Conservation (phyloP, 2,888 invertebrate genomes). For the Cheilosia vulpina region DNA sequence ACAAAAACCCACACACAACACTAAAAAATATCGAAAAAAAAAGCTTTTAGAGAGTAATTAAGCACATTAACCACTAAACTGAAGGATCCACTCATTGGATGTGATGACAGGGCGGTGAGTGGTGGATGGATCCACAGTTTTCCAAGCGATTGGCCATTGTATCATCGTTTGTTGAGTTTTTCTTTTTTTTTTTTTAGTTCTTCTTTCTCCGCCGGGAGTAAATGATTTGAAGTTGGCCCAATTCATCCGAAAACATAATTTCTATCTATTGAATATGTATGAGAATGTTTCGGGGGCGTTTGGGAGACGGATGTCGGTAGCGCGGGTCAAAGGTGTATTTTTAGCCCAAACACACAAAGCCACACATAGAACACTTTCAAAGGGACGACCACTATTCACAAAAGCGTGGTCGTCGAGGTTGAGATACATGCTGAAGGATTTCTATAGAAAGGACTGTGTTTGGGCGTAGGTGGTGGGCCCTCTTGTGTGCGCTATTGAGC, state of each 20-base stretch:
- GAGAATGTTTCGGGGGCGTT: not conserved
- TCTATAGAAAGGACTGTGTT: not conserved
- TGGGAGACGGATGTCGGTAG: not conserved
- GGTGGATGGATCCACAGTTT: slow-evolving; percentile 41
- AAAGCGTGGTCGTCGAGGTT: not conserved
- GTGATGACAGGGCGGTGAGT: slow-evolving; percentile 38
- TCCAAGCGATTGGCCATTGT: slow-evolving; percentile 61
- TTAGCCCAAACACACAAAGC: slow-evolving; percentile 3
- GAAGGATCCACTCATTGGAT: slow-evolving; percentile 53
- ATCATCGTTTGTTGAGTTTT: slow-evolving; percentile 5
- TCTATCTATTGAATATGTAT: slow-evolving; percentile 46
- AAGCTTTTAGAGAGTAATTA: slow-evolving; percentile 53
- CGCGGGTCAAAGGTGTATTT: slow-evolving; percentile 6
- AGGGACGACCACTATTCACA: not conserved
- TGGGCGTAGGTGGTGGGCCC: not conserved
- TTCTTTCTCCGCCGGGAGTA: slow-evolving; percentile 9
- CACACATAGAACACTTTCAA: not conserved
- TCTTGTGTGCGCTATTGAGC: slow-evolving; percentile 18
- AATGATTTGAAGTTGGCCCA: slow-evolving; percentile 49
- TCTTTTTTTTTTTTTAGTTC: too few species aligned
- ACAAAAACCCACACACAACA: not conserved
- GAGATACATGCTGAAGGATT: slow-evolving; percentile 6
- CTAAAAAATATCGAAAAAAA: slow-evolving; percentile 38
- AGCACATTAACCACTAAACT: slow-evolving; percentile 47
- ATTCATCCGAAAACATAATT: slow-evolving; percentile 59